Conservation (phyloP, 2,113 vertebrate genomes). For the Pampusana beccarii region DNA sequence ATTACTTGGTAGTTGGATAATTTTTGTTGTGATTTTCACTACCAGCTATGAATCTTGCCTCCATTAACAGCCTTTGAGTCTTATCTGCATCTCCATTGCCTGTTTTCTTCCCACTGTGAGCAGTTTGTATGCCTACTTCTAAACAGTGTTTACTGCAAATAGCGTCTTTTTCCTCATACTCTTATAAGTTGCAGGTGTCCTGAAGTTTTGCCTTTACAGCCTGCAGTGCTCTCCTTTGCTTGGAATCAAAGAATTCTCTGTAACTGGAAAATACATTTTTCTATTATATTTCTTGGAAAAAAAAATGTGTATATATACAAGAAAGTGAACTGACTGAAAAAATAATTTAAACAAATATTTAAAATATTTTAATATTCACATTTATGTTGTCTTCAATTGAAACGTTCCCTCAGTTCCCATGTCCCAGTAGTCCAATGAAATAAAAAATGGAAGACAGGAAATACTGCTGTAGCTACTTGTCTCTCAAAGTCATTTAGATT, state of each 20-base stretch:
- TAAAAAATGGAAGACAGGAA: not conserved
- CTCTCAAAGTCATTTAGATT: not conserved
- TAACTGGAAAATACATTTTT: not conserved
- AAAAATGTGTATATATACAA: not conserved
- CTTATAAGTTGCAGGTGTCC: not conserved
- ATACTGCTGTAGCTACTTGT: not conserved
- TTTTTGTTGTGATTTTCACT: conserved; percentile 29
- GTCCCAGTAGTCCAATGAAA: not conserved
- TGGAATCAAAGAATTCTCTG: not conserved
- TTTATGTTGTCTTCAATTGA: not conserved
- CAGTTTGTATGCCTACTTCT: not conserved
- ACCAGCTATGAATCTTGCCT: not conserved
- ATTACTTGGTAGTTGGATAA: not conserved
- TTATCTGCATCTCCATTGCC: not conserved
- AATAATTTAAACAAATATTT: not conserved
- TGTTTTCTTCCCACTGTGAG: not conserved
- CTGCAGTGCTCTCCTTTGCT: not conserved
- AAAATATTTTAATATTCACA: not conserved
- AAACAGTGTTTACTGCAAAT: not conserved
- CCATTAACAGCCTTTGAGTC: conserved; percentile 9
- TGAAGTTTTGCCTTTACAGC: not conserved
- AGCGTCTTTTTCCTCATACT: not conserved
- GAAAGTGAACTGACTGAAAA: not conserved
- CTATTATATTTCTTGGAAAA: not conserved
- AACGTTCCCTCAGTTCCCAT: not conserved